Evolutionary conservation across 2,888 invertebrate species (phyloP).

Genomic region (Gymnosoma rotundatum): DNA sequence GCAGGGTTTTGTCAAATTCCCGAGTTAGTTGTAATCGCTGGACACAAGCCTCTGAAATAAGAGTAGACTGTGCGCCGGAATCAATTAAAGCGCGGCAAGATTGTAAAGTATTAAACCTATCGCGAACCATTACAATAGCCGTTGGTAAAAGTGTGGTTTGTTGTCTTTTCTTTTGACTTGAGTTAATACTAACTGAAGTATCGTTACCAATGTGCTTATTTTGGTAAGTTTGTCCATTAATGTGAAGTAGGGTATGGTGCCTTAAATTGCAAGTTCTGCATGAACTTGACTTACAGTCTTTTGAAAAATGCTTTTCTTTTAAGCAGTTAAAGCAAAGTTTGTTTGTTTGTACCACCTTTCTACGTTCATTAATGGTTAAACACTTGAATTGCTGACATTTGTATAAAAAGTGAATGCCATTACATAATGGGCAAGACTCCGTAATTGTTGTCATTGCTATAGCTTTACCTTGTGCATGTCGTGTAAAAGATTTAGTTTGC

Average conservation of each 20-base stretch:
- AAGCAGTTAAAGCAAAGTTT: not conserved
- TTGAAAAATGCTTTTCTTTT: constrained; percentile 40
- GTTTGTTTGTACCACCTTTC: constrained; percentile 10
- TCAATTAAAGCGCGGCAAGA: constrained; percentile 61
- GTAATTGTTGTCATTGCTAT: constrained; percentile 1
- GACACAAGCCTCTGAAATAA: constrained; percentile 58
- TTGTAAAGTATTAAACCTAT: constrained; percentile 28
- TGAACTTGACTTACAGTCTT: constrained; percentile 32
- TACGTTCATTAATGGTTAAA: constrained; percentile 28
- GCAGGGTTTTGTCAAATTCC: constrained; percentile 40
- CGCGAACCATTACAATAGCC: constrained; percentile 35
- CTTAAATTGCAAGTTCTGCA: constrained; percentile 49
- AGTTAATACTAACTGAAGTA: constrained; percentile 23
- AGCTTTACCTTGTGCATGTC: not conserved
- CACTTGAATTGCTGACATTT: constrained; percentile 46
- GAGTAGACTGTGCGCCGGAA: constrained; percentile 59
- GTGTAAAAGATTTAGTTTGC: not conserved
- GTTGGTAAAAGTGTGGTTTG: constrained; percentile 34
- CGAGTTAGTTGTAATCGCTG: constrained; percentile 54
- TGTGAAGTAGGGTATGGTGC: constrained; percentile 58
- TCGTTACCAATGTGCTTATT: not conserved
- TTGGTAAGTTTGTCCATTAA: not conserved
- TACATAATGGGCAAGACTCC: constrained; percentile 32
- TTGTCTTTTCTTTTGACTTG: constrained; percentile 1
- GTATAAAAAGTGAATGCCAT: constrained; percentile 34